Conservation (phyloP, 2,113 vertebrate species). For the Seriola aureovittata region DNA sequence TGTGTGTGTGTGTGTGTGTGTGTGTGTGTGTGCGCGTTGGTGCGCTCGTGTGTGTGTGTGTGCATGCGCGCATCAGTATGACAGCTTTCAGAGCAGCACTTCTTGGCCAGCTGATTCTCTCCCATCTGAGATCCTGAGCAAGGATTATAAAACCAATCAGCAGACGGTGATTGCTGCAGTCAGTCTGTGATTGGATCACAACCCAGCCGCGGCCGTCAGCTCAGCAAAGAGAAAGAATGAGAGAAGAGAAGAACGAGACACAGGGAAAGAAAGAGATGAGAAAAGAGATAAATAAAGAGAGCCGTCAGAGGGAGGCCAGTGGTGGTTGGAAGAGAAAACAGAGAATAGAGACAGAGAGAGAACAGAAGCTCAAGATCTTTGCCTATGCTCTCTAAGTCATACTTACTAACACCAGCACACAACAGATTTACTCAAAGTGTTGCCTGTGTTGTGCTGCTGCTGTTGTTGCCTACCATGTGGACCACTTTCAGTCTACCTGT, state of each 20-base stretch:
- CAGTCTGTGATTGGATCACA: conserved; percentile 79
- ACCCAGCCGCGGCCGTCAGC: conserved; percentile 62
- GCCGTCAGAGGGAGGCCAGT: conserved; percentile 25
- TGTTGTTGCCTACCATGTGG: conserved; percentile 2
- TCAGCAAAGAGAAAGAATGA: conserved; percentile 59
- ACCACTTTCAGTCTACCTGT: not conserved
- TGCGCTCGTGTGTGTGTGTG: not conserved
- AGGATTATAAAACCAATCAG: conserved; percentile 86
- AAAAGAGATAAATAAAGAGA: conserved; percentile 70
- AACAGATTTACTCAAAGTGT: conserved; percentile 13
- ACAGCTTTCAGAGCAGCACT: conserved; percentile 60
- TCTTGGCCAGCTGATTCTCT: conserved; percentile 73
- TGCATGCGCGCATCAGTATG: conserved; percentile 48
- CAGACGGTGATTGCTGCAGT: conserved; percentile 80
- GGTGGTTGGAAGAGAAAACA: conserved; percentile 40
- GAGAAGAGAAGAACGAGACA: conserved; percentile 45
- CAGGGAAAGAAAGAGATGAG: conserved; percentile 55
- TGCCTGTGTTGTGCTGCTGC: conserved; percentile 13
- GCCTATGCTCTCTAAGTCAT: conserved; percentile 21
- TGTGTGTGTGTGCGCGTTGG: conserved; percentile 25
- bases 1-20: too few species aligned
- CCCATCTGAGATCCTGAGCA: conserved; percentile 81
- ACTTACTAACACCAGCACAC: conserved; percentile 12
- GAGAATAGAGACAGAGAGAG: conserved; percentile 29
- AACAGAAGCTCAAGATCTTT: conserved; percentile 51